Evolutionary conservation across 2,888 invertebrate genomes (phyloP).

Genomic region (Mystacides longicornis): DNA sequence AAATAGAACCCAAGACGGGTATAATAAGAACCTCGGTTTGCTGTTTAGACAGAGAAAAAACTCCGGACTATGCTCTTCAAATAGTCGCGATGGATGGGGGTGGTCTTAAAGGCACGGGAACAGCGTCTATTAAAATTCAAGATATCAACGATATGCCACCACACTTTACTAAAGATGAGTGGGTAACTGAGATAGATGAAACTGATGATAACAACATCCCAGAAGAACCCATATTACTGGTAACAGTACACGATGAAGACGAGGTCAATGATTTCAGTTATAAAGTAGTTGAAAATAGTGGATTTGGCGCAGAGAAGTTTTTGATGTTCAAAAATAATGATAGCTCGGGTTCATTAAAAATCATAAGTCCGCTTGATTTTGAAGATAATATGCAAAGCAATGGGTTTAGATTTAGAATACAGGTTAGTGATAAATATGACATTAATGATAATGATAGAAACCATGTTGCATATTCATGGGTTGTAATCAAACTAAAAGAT

Average conservation of each 20-base stretch:
- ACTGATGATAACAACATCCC: constrained; percentile 40
- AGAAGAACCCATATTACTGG: constrained; percentile 41
- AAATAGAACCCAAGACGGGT: constrained; percentile 46
- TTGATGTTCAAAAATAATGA: constrained; percentile 42
- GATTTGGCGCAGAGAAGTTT: constrained; percentile 44
- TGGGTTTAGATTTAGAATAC: constrained; percentile 45
- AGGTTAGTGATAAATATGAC: constrained; percentile 48
- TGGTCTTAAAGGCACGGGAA: constrained; percentile 46
- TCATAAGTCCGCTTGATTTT: constrained; percentile 46
- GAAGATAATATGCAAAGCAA: constrained; percentile 44
- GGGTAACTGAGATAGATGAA: constrained; percentile 45
- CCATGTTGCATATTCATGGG: constrained; percentile 67
- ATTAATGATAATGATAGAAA: constrained; percentile 71
- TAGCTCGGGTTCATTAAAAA: constrained; percentile 43
- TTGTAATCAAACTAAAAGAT: constrained; percentile 48
- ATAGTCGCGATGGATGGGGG: constrained; percentile 45
- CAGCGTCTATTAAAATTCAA: constrained; percentile 44
- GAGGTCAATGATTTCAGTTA: constrained; percentile 44
- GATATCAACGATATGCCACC: constrained; percentile 56
- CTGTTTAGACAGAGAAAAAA: constrained; percentile 43
- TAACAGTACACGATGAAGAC: constrained; percentile 43
- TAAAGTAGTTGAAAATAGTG: constrained; percentile 39
- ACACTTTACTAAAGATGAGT: constrained; percentile 43
- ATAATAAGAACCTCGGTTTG: constrained; percentile 45
- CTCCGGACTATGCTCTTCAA: constrained; percentile 45